Base-by-base conservation (phyloP, 2,113 vertebrate species). In the Phaethon lepturus region DNA sequence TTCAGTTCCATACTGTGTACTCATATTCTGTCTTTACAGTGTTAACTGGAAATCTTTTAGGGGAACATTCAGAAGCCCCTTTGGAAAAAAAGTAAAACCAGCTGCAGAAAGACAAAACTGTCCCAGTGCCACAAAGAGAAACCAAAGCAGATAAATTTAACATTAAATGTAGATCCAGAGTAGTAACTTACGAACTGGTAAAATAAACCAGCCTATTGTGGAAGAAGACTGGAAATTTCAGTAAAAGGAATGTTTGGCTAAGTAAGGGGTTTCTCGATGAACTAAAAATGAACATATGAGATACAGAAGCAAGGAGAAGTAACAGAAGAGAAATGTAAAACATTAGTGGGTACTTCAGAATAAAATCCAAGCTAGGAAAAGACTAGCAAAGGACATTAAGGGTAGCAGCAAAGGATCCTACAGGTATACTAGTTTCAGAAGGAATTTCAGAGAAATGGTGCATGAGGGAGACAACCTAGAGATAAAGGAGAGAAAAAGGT, bases 11-110 rank as follows among this genome's bases (percentile, higher is more conserved):
- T 58, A 18, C 42, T 31, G 19, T 18, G 28, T 31, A 72, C 12
- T 6, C 18, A 18, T 17, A 38, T 56, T 73, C 56, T 66, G 15
- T 55, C 71, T 76, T 82, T 58, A 76, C 0, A 0, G 72, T 0
- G 0, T 77, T 84, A 74, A 58, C 14, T 53, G 29, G 24, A 80
- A 13, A n/a, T 42, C 56, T 77, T 66, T 63, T 25, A 58, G 40
- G 55, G 8, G 40, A 44, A 60, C 9, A 33, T 79, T 86, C n/a
- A 66, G 28, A 94, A 83, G 12, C 6, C 9, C 19, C 44, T 38
- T 0, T 10, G 33, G 12, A 4, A 4, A 31, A 55, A 19, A 52
- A 20, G 1, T 5, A 60, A 58, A 13, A 71, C 14, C 16, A 90
- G 33, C 52, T 76, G 50, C 42, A 95, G 86, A 77, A 84, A 86